These are phyloP conservation scores for Theropithecus gelada DNA, from an alignment of 2,113 vertebrate species.

Conservation along the genomic window DNA sequence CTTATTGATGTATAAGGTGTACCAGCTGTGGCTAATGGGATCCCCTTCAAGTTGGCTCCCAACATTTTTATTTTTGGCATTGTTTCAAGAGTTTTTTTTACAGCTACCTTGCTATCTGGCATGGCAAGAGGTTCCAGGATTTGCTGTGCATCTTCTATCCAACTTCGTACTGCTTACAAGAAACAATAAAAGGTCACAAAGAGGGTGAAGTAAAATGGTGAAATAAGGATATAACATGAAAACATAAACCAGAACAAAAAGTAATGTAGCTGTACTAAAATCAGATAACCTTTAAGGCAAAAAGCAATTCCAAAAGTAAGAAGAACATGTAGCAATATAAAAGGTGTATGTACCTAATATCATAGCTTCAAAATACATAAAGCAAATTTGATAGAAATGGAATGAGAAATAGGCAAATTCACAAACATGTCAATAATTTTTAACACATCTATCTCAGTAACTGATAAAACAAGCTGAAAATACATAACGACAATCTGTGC, in stretches of 20 bases:
- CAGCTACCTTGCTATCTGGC: background rate
- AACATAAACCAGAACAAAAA: background rate
- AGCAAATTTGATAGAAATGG: background rate
- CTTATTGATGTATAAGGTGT: background rate
- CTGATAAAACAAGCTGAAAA: background rate
- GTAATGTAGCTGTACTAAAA: background rate
- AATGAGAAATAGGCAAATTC: background rate
- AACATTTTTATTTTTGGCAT: background rate
- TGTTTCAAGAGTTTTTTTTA: background rate
- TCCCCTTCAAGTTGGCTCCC: background rate
- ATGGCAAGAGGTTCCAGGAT: background rate
- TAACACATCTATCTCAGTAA: background rate
- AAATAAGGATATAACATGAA: background rate
- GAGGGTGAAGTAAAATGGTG: background rate
- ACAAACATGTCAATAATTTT: background rate
- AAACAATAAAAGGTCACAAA: background rate
- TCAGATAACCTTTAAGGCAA: background rate
- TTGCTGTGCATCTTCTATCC: background rate
- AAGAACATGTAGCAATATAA: background rate
- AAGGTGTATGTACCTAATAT: background rate
- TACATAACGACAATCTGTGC: background rate
- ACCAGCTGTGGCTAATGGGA: background rate
- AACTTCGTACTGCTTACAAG: background rate
- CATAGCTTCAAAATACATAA: background rate
- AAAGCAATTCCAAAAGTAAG: background rate